These are phyloP conservation scores for Erebia epiphron DNA, from an alignment of 2,888 invertebrate genomes.

Conservation along the genomic window DNA sequence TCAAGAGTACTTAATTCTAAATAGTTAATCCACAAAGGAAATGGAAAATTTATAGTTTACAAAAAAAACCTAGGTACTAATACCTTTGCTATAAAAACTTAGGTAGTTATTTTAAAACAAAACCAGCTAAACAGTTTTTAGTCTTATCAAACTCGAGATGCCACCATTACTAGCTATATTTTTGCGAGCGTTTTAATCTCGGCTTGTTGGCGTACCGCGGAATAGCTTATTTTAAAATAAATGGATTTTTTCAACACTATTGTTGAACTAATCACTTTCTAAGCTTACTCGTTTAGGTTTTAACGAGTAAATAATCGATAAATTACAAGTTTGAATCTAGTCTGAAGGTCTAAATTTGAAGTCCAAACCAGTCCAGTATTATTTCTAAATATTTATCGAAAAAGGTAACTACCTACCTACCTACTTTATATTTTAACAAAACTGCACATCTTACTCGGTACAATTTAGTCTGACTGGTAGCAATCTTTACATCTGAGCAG, in stretches of 20 bases:
- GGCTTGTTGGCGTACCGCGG: constrained; percentile 37
- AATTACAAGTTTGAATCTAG: too few relatives aligned
- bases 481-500: too few relatives aligned
- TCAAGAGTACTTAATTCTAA: background rate
- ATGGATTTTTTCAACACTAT: constrained; percentile 32
- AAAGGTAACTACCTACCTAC: too few relatives aligned
- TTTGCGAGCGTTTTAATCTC: constrained; percentile 43
- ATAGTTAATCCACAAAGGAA: background rate
- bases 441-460: too few relatives aligned
- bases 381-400: too few relatives aligned
- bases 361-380: too few relatives aligned
- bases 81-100: background rate
- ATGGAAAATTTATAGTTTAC: background rate
- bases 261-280: constrained; percentile 32
- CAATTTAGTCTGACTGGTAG: too few relatives aligned
- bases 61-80: too few relatives aligned
- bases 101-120: constrained; percentile 26
- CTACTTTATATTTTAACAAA: too few relatives aligned
- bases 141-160: constrained; percentile 42
- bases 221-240: constrained; percentile 38
- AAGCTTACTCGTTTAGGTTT: background rate
- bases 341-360: too few relatives aligned
- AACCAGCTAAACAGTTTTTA: constrained; percentile 37
- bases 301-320: too few relatives aligned
- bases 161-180: constrained; percentile 43